Conservation (phyloP, 2,888 invertebrate species). For the Stegophylla sp. region DNA sequence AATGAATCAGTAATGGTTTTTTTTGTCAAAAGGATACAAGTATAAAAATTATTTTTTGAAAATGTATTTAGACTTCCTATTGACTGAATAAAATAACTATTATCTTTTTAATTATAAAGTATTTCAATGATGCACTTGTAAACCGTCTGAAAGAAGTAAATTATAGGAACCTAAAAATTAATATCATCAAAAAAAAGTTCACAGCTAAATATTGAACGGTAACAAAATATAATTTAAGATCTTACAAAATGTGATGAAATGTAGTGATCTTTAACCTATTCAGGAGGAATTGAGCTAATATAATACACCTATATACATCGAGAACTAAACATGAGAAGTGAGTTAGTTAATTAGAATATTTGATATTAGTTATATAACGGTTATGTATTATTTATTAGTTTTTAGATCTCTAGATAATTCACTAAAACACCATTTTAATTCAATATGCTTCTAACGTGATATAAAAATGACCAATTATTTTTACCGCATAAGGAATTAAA, state of each 20-base stretch:
- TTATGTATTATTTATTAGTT: neutral
- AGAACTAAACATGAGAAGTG: neutral
- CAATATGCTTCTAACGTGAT: neutral
- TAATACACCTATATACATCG: no score
- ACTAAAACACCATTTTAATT: neutral
- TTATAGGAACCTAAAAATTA: neutral
- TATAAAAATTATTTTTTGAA: conserved; percentile 16
- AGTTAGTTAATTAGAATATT: conserved; percentile 5
- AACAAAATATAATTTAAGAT: conserved; percentile 36
- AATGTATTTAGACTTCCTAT: neutral
- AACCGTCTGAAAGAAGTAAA: neutral
- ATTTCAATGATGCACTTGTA: neutral
- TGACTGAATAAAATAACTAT: neutral
- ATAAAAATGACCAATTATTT: neutral
- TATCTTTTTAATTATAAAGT: neutral
- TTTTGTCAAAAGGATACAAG: conserved; percentile 36
- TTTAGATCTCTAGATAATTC: neutral
- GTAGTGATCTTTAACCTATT: conserved; percentile 39
- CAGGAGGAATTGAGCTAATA: neutral
- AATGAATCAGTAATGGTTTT: conserved; percentile 36
- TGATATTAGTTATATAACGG: neutral
- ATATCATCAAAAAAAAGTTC: conserved; percentile 3
- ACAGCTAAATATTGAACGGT: conserved; percentile 8
- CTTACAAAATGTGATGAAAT: conserved; percentile 43
- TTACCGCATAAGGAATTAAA: neutral